Percentiles rank a stretch among this genome's conserved stretches.
Evolutionary conservation across 2,797 vertebrate species (phyloP).

Genomic region (Botia almorhae): DNA sequence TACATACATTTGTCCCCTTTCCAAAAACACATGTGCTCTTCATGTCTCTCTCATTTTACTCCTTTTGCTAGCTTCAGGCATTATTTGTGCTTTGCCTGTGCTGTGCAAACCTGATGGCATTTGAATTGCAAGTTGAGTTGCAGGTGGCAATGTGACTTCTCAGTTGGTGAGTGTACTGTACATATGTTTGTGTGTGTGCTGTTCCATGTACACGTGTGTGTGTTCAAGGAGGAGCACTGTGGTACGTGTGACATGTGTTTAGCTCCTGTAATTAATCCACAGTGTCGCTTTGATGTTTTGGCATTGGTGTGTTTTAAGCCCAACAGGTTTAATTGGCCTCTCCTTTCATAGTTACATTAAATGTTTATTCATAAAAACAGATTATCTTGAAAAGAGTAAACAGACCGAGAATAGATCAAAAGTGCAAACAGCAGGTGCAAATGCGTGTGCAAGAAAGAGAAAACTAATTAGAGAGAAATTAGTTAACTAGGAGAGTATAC

Average conservation of each 20-base stretch:
- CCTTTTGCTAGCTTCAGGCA: background rate
- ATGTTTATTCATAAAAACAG: background rate
- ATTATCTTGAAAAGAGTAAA: background rate
- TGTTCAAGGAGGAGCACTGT: background rate
- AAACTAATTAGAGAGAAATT: background rate
- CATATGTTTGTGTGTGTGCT: background rate
- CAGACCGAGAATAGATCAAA: background rate
- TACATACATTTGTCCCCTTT: conserved; percentile 24
- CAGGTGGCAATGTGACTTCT: background rate
- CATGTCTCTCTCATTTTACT: conserved; percentile 5
- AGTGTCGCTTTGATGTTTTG: background rate
- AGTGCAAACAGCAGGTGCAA: background rate
- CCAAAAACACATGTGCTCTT: conserved; percentile 32
- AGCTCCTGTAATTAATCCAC: background rate
- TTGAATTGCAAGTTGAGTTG: conserved; percentile 9
- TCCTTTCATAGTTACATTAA: background rate
- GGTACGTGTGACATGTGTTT: background rate
- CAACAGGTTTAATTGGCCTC: background rate
- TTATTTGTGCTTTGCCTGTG: conserved; percentile 2
- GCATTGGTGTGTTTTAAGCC: background rate
- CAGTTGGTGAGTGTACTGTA: background rate
- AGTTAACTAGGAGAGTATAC: too few relatives aligned
- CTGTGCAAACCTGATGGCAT: conserved; percentile 2
- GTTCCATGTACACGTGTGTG: background rate
- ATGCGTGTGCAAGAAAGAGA: background rate